Percentiles rank a stretch among this genome's conserved stretches.
phyloP scores from a whole-genome alignment of 2,888 invertebrate genomes.

The Thymelicus lineola region DNA sequence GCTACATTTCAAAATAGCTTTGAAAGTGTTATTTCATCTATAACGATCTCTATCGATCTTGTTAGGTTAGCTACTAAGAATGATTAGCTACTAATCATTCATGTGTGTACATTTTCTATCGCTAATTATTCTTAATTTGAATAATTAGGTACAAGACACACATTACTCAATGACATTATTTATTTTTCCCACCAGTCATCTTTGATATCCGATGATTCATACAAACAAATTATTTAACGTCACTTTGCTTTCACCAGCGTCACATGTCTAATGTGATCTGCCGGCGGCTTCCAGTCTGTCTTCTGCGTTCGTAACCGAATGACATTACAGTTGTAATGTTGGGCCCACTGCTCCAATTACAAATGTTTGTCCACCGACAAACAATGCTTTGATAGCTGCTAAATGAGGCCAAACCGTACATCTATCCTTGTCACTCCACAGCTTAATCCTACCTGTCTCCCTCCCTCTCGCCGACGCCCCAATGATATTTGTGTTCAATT shows the following conservation, averaged over 20 bases:
- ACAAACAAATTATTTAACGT: constrained; percentile 5
- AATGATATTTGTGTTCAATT: constrained; percentile 84
- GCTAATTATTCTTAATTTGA: no score
- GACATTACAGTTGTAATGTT: constrained; percentile 60
- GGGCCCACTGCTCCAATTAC: constrained; percentile 59
- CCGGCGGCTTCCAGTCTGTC: constrained; percentile 51
- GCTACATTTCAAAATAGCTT: no score
- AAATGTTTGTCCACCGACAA: constrained; percentile 61
- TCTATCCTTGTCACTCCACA: constrained; percentile 68
- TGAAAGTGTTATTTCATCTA: no score
- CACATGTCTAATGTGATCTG: constrained; percentile 2
- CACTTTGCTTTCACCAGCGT: constrained; percentile 34
- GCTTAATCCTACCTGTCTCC: constrained; percentile 54
- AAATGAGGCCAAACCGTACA: constrained; percentile 76
- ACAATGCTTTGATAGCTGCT: constrained; percentile 74
- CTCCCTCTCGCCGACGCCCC: constrained; percentile 69
- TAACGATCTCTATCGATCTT: no score
- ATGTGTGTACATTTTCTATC: no score
- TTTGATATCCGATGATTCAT: neutral
- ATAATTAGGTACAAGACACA: no score
- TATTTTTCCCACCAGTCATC: neutral
- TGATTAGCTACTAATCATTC: no score
- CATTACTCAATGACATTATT: neutral
- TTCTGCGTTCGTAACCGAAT: constrained; percentile 48
- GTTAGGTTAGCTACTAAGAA: no score